Conservation (phyloP, 2,888 invertebrate genomes). For the Cataglyphis livida region DNA sequence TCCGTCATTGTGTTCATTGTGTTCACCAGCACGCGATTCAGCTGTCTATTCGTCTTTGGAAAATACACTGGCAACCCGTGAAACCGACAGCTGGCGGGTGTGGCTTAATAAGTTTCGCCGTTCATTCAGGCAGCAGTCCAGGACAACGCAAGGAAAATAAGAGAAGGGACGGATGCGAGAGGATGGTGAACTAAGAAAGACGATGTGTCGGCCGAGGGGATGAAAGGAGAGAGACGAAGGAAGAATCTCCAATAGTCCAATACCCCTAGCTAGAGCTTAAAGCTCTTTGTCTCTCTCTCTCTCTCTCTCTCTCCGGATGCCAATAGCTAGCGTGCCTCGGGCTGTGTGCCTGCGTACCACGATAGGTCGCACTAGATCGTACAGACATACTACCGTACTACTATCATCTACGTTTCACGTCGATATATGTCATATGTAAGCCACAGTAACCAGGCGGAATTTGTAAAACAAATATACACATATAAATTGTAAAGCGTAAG, state of each 20-base stretch:
- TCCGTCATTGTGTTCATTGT: not conserved
- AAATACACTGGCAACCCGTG: slow-evolving; percentile 40
- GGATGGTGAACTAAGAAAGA: slow-evolving; percentile 58
- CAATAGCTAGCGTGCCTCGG: slow-evolving; percentile 75
- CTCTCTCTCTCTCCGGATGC: slow-evolving; percentile 71
- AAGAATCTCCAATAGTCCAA: slow-evolving; percentile 71
- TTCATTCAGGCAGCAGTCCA: slow-evolving; percentile 31
- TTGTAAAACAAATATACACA: not conserved
- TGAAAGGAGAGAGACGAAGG: slow-evolving; percentile 55
- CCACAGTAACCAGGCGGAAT: slow-evolving; percentile 12
- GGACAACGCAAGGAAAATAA: slow-evolving; percentile 45
- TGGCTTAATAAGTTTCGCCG: slow-evolving; percentile 74
- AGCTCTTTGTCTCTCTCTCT: slow-evolving; percentile 74
- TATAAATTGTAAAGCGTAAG: not conserved
- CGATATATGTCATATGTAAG: not conserved
- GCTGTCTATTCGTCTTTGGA: slow-evolving; percentile 21
- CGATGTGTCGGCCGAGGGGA: slow-evolving; percentile 44
- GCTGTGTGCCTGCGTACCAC: slow-evolving; percentile 67
- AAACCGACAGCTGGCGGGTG: slow-evolving; percentile 60
- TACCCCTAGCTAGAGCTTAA: slow-evolving; percentile 64
- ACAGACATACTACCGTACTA: not conserved
- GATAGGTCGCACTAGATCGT: slow-evolving; percentile 18
- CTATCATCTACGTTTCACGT: not conserved
- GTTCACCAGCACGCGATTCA: not conserved
- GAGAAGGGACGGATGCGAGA: slow-evolving; percentile 23